These are phyloP conservation scores for Diadegma fenestrale DNA, from an alignment of 2,888 invertebrate species.

Conservation along the genomic window DNA sequence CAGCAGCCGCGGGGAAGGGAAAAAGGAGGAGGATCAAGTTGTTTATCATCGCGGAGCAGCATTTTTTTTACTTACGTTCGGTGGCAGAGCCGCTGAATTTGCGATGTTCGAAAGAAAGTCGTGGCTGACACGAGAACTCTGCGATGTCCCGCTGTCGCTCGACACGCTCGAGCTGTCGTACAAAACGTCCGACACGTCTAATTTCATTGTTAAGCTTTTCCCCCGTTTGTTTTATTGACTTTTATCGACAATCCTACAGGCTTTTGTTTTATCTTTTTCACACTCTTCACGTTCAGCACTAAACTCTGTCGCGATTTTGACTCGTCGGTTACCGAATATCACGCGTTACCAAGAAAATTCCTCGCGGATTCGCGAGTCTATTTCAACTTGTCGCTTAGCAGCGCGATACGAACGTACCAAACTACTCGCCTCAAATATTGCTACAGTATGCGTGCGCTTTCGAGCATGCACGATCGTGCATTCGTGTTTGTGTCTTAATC, in stretches of 20 bases:
- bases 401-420: slow-evolving; percentile 65
- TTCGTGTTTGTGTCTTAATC: slow-evolving; percentile 21
- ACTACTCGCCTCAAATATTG: slow-evolving; percentile 71
- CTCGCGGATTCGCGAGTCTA: neutral
- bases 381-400: neutral
- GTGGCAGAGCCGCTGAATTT: slow-evolving; percentile 76
- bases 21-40: neutral
- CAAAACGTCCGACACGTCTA: slow-evolving; percentile 87
- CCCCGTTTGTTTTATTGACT: neutral
- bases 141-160: slow-evolving; percentile 87
- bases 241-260: neutral
- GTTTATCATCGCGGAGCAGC: neutral
- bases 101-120: slow-evolving; percentile 83
- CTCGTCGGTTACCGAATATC: neutral
- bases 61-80: slow-evolving; percentile 79
- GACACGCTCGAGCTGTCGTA: slow-evolving; percentile 88
- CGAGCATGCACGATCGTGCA: neutral
- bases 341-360: neutral
- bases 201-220: slow-evolving; percentile 85
- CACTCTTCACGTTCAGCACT: neutral
- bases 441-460: slow-evolving; percentile 19
- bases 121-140: slow-evolving; percentile 86
- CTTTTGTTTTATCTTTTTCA: neutral
- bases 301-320: too few species aligned
- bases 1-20: neutral